Evolutionary conservation across 2,113 vertebrate species (phyloP), one percentile per base, ranked within the genome.

Genomic region (Proterorhinus semilunaris): DNA sequence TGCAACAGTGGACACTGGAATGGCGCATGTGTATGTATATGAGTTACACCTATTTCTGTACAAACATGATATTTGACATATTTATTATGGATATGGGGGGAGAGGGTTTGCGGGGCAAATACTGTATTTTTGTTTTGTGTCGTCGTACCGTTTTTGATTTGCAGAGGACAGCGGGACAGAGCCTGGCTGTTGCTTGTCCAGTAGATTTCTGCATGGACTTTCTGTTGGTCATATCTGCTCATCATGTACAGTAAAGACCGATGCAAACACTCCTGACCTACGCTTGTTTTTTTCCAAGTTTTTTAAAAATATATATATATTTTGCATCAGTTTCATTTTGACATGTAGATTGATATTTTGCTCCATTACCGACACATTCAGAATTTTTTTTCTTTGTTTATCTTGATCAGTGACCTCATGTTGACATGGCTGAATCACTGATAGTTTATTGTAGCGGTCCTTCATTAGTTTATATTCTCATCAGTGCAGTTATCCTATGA

Each of bases 31-130:
- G 74, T 21, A 78, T 76, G 78, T 83, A 84, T 65, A 65, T 88
- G 70, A 82, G 82, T 81, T 62, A 55, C 68, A 81, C 65, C 67
- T 88, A 83, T 86, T 85, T 76, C 45, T 84, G 83, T 89, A 81
- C 51, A 75, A 81, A 88, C 80, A 83, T 84, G 81, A 88, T 86
- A 89, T 81, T 88, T 88, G 81, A 73, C 79, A 83, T 80, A 75
- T 77, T 72, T 65, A 81, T 77, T 13, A 42, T 73, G 63, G 49
- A 67, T 76, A 49, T 49, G 6, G 13, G 57, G 36, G 9, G 6
- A 74, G 27, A 57, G 9, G 46, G 51, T 21, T 21, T 21, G 21
- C 21, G 21, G 21, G 21, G 21, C 21, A 21, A 21, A 21, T 21
- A 21, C 21, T 21, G 21, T 17, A 17, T 72, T 67, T 80, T 86